phyloP scores from a whole-genome alignment of 2,797 vertebrate species.

The Tragopan temminckii region DNA sequence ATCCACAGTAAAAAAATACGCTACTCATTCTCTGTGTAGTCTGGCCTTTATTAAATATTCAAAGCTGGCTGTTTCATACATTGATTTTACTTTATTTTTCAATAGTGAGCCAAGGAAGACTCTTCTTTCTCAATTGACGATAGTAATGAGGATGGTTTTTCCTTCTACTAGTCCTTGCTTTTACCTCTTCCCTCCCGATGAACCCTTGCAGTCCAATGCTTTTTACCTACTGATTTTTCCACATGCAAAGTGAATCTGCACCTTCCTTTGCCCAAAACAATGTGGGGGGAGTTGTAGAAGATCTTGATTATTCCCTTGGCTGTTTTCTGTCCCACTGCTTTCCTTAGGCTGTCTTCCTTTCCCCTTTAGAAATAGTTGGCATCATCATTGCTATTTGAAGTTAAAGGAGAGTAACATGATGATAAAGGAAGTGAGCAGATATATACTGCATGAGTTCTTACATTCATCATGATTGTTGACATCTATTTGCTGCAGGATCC shows the following conservation, averaged over 20 bases:
- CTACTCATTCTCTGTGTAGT: neutral
- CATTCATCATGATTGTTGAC: slow-evolving; percentile 11
- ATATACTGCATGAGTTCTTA: slow-evolving; percentile 3
- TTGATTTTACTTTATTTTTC: neutral
- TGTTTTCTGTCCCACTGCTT: neutral
- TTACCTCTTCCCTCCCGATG: slow-evolving; percentile 44
- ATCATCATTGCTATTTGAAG: slow-evolving; percentile 43
- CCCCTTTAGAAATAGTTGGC: neutral
- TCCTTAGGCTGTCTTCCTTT: slow-evolving; percentile 37
- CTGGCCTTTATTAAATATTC: slow-evolving; percentile 54
- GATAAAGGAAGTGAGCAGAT: slow-evolving; percentile 2
- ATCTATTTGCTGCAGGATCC: slow-evolving; percentile 45
- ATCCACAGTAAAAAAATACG: neutral
- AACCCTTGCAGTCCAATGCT: neutral
- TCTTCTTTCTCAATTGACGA: slow-evolving; percentile 41
- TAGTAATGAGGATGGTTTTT: slow-evolving; percentile 60
- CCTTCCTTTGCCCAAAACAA: neutral
- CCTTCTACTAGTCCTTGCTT: slow-evolving; percentile 40
- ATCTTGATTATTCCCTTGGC: slow-evolving; percentile 39
- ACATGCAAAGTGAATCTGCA: neutral
- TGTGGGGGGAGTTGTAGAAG: neutral
- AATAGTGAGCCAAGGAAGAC: slow-evolving; percentile 10
- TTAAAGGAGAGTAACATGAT: slow-evolving; percentile 24
- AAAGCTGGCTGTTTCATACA: slow-evolving; percentile 38
- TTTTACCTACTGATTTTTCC: slow-evolving; percentile 25